phyloP scores from a whole-genome alignment of 37 sponge, comb jelly and placozoan species.

The Mnemiopsis leidyi region DNA sequence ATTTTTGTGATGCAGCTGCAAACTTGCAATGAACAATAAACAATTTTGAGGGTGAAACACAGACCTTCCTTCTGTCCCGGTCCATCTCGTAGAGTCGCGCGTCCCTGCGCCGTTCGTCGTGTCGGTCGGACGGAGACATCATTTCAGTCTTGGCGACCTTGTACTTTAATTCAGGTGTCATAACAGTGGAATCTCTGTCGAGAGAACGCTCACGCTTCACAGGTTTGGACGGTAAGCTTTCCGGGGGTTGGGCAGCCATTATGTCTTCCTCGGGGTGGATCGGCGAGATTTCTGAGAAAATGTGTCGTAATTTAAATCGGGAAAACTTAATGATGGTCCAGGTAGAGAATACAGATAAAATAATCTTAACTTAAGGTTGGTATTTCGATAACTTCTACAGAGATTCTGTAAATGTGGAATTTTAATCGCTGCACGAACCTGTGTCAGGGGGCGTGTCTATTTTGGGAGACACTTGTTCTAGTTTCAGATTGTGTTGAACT shows the following conservation, averaged over 20 bases:
- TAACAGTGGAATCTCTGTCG: not conserved
- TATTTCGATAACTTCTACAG: too few relatives aligned
- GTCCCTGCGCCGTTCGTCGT: slow-evolving; percentile 6
- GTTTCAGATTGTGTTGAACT: not conserved
- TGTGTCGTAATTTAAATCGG: too few relatives aligned
- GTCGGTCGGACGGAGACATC: slow-evolving; percentile 25
- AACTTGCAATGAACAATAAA: too few relatives aligned
- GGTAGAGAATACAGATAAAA: too few relatives aligned
- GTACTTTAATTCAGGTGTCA: not conserved
- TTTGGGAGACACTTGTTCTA: slow-evolving; percentile 22
- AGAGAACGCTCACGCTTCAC: not conserved
- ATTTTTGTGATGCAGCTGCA: too few relatives aligned
- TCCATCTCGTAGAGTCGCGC: slow-evolving; percentile 50
- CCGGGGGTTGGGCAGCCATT: not conserved
- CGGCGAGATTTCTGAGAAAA: slow-evolving; percentile 19
- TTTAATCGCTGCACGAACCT: not conserved
- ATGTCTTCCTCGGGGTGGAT: slow-evolving; percentile 47
- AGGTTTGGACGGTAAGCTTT: not conserved
- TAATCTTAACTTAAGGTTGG: too few relatives aligned
- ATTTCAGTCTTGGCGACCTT: not conserved
- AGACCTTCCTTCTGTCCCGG: slow-evolving; percentile 29
- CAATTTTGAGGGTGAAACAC: not conserved
- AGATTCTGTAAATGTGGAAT: too few relatives aligned
- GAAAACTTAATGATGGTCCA: too few relatives aligned
- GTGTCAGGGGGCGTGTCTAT: slow-evolving; percentile 46